Conservation (phyloP, 2,797 vertebrate genomes). For the Cuniculus paca region DNA sequence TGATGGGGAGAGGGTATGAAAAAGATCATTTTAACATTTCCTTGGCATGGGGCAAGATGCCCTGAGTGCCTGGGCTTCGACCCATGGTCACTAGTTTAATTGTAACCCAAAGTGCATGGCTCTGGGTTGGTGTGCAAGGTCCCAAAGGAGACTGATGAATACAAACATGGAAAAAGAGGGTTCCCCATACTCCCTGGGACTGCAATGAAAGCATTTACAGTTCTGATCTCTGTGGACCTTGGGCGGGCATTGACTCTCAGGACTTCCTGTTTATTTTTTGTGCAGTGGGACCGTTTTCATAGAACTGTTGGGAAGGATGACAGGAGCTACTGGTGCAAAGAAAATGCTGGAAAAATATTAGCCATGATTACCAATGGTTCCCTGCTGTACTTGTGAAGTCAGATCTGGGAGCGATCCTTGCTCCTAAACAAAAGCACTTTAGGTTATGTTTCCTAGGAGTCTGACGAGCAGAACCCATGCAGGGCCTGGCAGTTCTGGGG, state of each 20-base stretch:
- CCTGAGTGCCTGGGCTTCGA: background rate
- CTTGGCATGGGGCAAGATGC: background rate
- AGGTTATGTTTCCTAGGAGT: background rate
- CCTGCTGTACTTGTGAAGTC: background rate
- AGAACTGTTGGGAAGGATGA: background rate
- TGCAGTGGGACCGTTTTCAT: background rate
- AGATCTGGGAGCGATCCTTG: background rate
- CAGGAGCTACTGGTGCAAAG: background rate
- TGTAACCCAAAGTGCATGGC: background rate
- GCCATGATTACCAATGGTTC: background rate
- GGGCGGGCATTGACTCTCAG: background rate
- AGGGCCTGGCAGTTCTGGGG: background rate
- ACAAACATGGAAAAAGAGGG: background rate
- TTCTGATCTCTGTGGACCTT: background rate
- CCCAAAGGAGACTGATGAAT: slow-evolving; percentile 15
- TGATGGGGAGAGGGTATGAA: background rate
- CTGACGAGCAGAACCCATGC: background rate
- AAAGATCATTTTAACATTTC: background rate
- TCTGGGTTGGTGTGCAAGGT: background rate
- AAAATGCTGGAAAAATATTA: background rate
- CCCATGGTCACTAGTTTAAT: background rate
- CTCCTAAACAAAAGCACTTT: background rate
- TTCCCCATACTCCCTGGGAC: background rate
- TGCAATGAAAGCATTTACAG: background rate
- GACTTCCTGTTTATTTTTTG: background rate